Conservation (phyloP, 64 coral and sea anemone species). For the Hydrozoanthus tunicans region DNA sequence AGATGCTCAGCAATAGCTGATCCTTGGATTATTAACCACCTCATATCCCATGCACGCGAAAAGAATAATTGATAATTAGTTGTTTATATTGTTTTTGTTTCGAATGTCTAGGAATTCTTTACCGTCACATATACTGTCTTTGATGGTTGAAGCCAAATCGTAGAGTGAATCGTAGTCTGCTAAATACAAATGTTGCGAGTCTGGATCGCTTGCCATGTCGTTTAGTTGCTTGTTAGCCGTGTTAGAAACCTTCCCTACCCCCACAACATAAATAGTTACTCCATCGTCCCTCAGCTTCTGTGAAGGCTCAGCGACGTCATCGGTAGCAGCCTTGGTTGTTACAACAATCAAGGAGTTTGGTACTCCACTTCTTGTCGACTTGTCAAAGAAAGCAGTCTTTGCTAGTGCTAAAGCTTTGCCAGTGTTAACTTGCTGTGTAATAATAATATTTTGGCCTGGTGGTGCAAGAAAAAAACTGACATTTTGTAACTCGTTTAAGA, state of each 20-base stretch:
- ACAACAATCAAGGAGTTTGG: constrained; percentile 21
- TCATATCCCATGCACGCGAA: too few relatives aligned
- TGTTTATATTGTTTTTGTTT: too few relatives aligned
- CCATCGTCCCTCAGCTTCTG: constrained; percentile 41
- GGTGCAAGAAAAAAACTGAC: not conserved
- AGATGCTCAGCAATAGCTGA: too few relatives aligned
- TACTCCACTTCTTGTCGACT: constrained; percentile 13
- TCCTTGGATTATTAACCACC: too few relatives aligned
- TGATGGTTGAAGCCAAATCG: not conserved
- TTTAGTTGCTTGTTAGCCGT: not conserved
- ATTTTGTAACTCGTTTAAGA: too few relatives aligned
- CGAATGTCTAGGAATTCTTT: not conserved
- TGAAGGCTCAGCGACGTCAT: constrained; percentile 32
- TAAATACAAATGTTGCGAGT: constrained; percentile 31
- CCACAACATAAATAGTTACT: not conserved
- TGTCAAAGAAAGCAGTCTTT: constrained; percentile 39
- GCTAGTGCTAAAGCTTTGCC: constrained; percentile 29
- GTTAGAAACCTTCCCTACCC: constrained; percentile 6
- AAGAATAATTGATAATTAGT: too few relatives aligned
- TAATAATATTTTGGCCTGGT: not conserved
- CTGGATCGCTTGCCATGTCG: constrained; percentile 57
- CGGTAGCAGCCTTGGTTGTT: not conserved
- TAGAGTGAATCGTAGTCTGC: constrained; percentile 35
- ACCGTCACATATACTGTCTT: constrained; percentile 45
- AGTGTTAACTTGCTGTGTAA: not conserved